Evolutionary conservation across 1,140 invertebrate species (phyloP).

Genomic region (Popillia japonica): DNA sequence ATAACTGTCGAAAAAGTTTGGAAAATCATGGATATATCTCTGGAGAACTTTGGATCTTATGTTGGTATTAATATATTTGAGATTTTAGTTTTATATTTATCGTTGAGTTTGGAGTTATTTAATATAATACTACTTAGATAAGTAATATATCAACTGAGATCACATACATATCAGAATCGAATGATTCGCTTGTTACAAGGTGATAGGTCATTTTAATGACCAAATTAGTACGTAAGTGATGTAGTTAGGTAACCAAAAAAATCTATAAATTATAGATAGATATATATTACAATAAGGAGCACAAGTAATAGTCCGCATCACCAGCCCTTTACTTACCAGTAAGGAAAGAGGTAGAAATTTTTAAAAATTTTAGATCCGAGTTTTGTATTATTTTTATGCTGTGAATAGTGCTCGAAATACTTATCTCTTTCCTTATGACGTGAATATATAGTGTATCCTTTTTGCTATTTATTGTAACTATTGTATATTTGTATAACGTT

Average conservation of each 20-base stretch:
- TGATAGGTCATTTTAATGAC: constrained; percentile 47
- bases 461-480: constrained; percentile 35
- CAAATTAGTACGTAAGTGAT: constrained; percentile 14
- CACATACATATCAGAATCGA: constrained; percentile 61
- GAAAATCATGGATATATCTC: too few species aligned
- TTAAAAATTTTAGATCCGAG: too few species aligned
- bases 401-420: not conserved
- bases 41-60: too few species aligned
- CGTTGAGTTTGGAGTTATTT: constrained; percentile 1
- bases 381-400: too few species aligned
- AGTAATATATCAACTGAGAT: constrained; percentile 59
- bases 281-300: not conserved
- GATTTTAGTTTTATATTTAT: constrained; percentile 13
- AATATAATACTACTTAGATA: constrained; percentile 12
- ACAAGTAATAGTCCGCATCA: constrained; percentile 5
- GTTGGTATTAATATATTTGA: not conserved
- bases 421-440: not conserved
- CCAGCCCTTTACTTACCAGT: not conserved
- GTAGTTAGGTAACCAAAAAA: constrained; percentile 8
- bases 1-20: too few species aligned
- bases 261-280: not conserved
- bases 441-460: constrained; percentile 10
- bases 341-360: too few species aligned
- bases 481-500: constrained; percentile 48
- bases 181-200: constrained; percentile 55